phyloP scores from a whole-genome alignment of 2,113 vertebrate species.

The Struthidea cinerea region DNA sequence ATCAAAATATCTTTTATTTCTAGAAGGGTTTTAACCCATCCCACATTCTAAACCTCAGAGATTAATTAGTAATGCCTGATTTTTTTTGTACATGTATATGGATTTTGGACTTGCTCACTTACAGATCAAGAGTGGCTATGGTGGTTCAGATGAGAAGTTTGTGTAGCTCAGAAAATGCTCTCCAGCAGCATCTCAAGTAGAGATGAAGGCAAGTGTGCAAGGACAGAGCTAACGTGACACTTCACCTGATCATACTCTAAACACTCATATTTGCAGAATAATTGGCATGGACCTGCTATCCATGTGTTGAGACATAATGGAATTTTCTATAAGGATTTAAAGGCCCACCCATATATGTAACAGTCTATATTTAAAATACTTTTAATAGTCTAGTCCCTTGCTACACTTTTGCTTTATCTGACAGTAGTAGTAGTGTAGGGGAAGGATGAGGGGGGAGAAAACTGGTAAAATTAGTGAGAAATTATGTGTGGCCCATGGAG shows the following conservation, averaged over 20 bases:
- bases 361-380: neutral
- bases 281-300: neutral
- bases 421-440: neutral
- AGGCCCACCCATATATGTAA: too few relatives aligned
- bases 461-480: neutral
- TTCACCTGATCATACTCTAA: neutral
- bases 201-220: neutral
- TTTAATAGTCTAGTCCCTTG: neutral
- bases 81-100: neutral
- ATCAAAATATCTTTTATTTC: neutral
- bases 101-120: neutral
- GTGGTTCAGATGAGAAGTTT: neutral
- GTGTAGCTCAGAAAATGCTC: neutral
- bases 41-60: neutral
- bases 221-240: neutral
- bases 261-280: neutral
- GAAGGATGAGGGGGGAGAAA: neutral
- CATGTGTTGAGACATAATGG: neutral
- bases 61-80: neutral
- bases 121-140: neutral
- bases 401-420: neutral
- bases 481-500: neutral
- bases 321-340: neutral
- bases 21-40: neutral
- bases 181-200: neutral